Percentiles rank a stretch among this genome's conserved stretches.
phyloP scores from a whole-genome alignment of 2,113 vertebrate genomes.

The Petaurus breviceps region DNA sequence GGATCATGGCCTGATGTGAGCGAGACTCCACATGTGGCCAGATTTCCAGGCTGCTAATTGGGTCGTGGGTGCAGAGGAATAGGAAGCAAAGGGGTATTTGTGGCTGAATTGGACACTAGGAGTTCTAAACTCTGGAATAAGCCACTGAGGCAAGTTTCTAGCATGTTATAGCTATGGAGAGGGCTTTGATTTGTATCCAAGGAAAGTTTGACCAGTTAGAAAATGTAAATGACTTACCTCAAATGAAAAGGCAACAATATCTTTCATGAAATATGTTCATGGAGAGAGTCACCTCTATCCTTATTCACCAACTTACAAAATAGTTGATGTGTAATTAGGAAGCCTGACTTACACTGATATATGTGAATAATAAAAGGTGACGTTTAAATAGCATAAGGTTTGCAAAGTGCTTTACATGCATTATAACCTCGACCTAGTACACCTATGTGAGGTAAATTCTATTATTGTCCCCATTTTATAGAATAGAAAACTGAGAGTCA shows the following conservation, averaged over 20 bases:
- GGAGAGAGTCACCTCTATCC: background rate
- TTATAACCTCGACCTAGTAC: background rate
- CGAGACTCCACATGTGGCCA: conserved; percentile 58
- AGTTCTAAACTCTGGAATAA: conserved; percentile 57
- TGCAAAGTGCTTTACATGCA: background rate
- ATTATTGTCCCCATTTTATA: background rate
- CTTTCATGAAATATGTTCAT: background rate
- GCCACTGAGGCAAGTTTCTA: conserved; percentile 16
- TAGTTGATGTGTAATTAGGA: background rate
- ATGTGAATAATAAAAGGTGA: background rate
- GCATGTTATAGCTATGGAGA: background rate
- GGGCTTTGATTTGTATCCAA: background rate
- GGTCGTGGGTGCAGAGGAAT: conserved; percentile 68
- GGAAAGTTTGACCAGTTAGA: background rate
- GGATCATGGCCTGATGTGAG: conserved; percentile 23
- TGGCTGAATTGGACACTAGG: conserved; percentile 65
- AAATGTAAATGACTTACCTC: background rate
- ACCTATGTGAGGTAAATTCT: background rate
- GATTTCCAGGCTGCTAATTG: conserved; percentile 70
- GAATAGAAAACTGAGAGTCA: background rate
- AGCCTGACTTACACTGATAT: background rate
- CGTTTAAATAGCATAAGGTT: background rate
- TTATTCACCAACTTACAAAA: background rate
- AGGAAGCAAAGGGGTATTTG: conserved; percentile 47
- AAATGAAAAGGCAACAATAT: background rate